These are phyloP conservation scores for Drosophila testacea DNA, from an alignment of 2,888 invertebrate species.

Conservation along the genomic window DNA sequence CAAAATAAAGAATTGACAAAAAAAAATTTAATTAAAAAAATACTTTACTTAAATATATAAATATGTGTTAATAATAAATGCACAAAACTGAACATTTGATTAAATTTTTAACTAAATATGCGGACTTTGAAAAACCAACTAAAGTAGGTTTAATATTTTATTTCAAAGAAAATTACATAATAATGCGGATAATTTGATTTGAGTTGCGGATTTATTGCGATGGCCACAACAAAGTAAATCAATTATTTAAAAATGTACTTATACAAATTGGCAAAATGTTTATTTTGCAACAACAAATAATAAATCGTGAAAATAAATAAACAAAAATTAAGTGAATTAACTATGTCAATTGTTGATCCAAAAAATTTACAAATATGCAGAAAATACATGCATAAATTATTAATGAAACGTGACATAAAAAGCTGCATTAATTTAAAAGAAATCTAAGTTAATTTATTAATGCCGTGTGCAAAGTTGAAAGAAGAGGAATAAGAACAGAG, in stretches of 20 bases:
- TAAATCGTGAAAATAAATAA: constrained; percentile 33
- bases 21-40: background rate
- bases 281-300: constrained; percentile 23
- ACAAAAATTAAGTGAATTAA: constrained; percentile 47
- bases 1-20: background rate
- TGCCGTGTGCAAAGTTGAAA: constrained; percentile 15
- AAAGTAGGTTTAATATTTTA: background rate
- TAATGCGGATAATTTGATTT: constrained; percentile 16
- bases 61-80: background rate
- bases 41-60: background rate
- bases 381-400: constrained; percentile 24
- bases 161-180: constrained; percentile 28
- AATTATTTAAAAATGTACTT: constrained; percentile 7
- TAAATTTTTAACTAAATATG: background rate
- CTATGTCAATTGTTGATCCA: constrained; percentile 1
- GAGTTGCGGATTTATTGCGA: constrained; percentile 5
- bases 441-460: constrained; percentile 52
- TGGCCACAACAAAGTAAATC: constrained; percentile 5
- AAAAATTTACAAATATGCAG: constrained; percentile 18
- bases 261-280: constrained; percentile 15
- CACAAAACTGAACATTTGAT: background rate
- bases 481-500: background rate
- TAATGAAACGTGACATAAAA: constrained; percentile 20
- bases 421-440: constrained; percentile 8
- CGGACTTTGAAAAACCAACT: too few species aligned